Evolutionary conservation across 2,888 invertebrate species (phyloP).

Genomic region (Blera fallax): DNA sequence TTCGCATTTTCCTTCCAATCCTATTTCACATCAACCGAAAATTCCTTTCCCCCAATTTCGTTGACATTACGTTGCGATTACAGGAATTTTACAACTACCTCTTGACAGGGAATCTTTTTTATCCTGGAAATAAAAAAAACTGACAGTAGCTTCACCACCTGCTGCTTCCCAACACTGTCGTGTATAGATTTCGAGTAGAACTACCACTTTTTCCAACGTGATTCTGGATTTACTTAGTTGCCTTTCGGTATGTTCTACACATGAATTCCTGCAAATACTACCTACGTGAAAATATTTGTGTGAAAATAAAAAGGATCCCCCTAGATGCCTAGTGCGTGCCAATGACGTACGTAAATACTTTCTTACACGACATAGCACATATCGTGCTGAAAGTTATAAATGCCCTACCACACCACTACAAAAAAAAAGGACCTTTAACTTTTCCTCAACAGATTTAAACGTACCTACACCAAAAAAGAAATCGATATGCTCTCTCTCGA

Average conservation of each 20-base stretch:
- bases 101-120: not conserved
- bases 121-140: not conserved
- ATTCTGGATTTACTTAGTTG: not conserved
- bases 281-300: not conserved
- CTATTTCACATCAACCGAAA: not conserved
- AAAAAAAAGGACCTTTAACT: not conserved
- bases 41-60: constrained; percentile 2
- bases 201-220: not conserved
- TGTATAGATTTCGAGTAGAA: not conserved
- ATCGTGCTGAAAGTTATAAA: not conserved
- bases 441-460: not conserved
- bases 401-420: not conserved
- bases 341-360: not conserved
- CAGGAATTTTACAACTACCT: not conserved
- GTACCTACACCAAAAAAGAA: not conserved
- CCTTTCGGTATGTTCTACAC: not conserved
- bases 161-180: not conserved
- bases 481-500: not conserved
- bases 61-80: constrained; percentile 9
- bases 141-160: not conserved
- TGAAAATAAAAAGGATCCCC: not conserved
- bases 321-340: not conserved
- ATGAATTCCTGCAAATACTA: not conserved
- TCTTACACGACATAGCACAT: not conserved
- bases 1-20: not conserved